Evolutionary conservation across 2,888 invertebrate species (phyloP).

Genomic region (Trachelus tabidus): DNA sequence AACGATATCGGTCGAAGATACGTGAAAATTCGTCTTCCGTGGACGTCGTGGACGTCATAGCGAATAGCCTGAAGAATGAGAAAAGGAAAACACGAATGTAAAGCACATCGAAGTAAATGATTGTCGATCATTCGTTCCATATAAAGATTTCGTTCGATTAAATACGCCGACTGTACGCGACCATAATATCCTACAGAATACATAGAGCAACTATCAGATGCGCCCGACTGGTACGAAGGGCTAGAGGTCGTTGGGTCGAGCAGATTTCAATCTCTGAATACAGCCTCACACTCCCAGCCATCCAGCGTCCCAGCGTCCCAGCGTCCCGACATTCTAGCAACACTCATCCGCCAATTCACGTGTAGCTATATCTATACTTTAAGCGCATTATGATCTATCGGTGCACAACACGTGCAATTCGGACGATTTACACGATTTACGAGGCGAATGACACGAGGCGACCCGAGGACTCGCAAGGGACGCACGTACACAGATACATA

Average conservation of each 20-base stretch:
- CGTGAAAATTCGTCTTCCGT: no score
- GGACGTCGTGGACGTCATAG: no score
- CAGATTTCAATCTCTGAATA: constrained; percentile 45
- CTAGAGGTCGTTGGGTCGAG: constrained; percentile 28
- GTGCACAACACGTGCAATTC: background rate
- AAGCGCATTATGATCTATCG: background rate
- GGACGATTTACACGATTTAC: background rate
- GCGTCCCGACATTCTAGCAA: background rate
- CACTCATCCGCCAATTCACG: background rate
- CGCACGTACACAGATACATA: background rate
- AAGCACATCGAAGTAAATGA: background rate
- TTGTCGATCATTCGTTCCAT: background rate
- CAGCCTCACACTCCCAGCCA: constrained; percentile 5
- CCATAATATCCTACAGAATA: constrained; percentile 50
- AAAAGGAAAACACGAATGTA: background rate
- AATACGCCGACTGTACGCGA: constrained; percentile 55
- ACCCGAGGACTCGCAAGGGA: background rate
- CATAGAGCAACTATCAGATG: constrained; percentile 26
- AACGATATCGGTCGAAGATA: no score
- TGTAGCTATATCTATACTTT: background rate
- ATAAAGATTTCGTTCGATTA: constrained; percentile 56
- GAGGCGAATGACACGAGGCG: no score
- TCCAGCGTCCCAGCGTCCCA: no score
- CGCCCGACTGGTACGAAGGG: background rate
- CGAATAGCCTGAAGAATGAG: background rate